Conservation (phyloP, 2,888 invertebrate species). For the Andrena bucephala region DNA sequence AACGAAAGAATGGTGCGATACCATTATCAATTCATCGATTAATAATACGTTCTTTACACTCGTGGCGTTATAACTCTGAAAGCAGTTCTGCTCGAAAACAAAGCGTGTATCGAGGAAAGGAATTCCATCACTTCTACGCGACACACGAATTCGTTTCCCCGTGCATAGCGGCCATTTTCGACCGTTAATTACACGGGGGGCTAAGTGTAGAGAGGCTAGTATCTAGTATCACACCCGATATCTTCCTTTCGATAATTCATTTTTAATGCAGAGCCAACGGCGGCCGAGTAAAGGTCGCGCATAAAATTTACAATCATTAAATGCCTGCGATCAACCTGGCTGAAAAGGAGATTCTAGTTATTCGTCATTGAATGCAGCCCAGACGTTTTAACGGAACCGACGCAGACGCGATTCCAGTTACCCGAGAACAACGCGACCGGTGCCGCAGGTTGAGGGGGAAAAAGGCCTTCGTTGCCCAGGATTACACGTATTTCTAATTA, state of each 20-base stretch:
- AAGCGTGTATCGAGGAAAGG: no score
- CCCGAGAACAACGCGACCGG: conserved; percentile 2
- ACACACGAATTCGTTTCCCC: not conserved
- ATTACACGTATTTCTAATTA: conserved; percentile 60
- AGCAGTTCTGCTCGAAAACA: no score
- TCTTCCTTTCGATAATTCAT: conserved; percentile 55
- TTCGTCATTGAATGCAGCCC: conserved; percentile 42
- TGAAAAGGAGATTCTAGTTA: conserved; percentile 44
- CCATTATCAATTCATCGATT: not conserved
- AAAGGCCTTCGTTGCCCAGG: conserved; percentile 28
- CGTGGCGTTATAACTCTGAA: no score
- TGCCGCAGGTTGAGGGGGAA: not conserved
- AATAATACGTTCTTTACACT: not conserved
- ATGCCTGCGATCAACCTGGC: conserved; percentile 29
- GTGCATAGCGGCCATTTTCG: not conserved
- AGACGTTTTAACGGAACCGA: conserved; percentile 34
- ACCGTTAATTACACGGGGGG: conserved; percentile 33
- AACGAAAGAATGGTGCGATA: not conserved
- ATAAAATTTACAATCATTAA: conserved; percentile 60
- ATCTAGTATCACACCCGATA: conserved; percentile 40
- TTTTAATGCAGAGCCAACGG: conserved; percentile 47
- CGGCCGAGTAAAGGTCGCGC: conserved; percentile 53
- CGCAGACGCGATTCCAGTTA: conserved; percentile 21
- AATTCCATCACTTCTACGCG: not conserved
- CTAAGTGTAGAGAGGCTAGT: conserved; percentile 39